These are phyloP conservation scores for Phalacrocorax aristotelis DNA, from an alignment of 2,113 vertebrate species.

Conservation along the genomic window DNA sequence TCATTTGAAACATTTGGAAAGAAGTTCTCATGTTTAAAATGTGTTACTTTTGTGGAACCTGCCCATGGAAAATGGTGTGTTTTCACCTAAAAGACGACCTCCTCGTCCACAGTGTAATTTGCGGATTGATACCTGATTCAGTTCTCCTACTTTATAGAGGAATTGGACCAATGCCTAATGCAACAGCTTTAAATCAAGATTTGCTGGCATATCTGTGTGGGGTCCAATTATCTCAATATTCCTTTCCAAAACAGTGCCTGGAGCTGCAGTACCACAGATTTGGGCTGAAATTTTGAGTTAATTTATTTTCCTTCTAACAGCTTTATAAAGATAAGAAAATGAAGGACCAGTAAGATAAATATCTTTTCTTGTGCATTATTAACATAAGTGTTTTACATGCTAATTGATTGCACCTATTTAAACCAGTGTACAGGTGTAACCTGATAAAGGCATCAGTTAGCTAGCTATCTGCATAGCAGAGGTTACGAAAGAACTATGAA, in stretches of 20 bases:
- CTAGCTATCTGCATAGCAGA: background rate
- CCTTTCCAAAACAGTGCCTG: background rate
- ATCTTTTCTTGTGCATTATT: background rate
- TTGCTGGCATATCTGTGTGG: background rate
- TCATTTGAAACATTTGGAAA: background rate
- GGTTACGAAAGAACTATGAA: background rate
- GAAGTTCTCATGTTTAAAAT: background rate
- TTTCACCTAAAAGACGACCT: background rate
- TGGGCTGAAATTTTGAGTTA: background rate
- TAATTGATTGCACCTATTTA: background rate
- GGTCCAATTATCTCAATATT: background rate
- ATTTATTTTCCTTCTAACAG: background rate
- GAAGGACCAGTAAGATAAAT: background rate
- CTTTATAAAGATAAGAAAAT: background rate
- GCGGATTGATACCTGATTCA: background rate
- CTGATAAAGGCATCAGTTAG: background rate
- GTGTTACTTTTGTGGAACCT: background rate
- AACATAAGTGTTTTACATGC: background rate
- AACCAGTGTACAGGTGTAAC: background rate
- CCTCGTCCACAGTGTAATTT: background rate
- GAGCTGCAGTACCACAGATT: background rate
- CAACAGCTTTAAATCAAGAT: conserved; percentile 20
- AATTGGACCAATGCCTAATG: background rate
- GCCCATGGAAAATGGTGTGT: background rate
- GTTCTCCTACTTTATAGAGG: background rate